Conservation (phyloP, 2,113 vertebrate species). For the Fulica atra region DNA sequence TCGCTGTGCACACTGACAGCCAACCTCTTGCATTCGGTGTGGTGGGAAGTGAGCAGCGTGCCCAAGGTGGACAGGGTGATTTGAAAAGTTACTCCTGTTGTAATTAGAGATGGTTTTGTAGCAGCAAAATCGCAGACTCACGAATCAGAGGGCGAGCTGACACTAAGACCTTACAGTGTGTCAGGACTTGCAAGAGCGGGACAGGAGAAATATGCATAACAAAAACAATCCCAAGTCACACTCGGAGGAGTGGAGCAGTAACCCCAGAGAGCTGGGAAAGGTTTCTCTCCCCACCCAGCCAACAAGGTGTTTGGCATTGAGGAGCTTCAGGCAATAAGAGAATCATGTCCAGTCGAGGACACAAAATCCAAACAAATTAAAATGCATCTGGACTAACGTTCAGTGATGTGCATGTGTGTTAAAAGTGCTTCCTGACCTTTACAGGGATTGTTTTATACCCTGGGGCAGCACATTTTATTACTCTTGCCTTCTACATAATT, state of each 20-base stretch:
- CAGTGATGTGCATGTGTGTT: neutral
- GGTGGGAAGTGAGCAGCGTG: neutral
- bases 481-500: constrained; percentile 20
- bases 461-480: constrained; percentile 35
- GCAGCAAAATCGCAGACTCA: neutral
- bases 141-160: neutral
- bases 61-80: neutral
- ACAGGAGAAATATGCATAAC: neutral
- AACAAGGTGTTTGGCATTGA: neutral
- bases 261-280: neutral
- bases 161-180: neutral
- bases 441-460: constrained; percentile 2
- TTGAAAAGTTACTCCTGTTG: neutral
- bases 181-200: neutral
- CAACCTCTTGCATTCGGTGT: rapidly evolving
- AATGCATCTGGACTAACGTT: neutral
- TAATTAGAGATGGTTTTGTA: neutral
- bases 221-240: neutral
- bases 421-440: constrained; percentile 53
- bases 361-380: constrained; percentile 16
- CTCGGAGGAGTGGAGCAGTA: neutral
- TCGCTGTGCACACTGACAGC: rapidly evolving
- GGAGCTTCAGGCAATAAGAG: neutral
- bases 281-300: neutral
- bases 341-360: neutral